A percentile compares a stretch with the other conserved stretches of the same genome.
These are phyloP conservation scores for Lepidurus arcticus DNA, from an alignment of 1,140 invertebrate species.

Conservation along the genomic window DNA sequence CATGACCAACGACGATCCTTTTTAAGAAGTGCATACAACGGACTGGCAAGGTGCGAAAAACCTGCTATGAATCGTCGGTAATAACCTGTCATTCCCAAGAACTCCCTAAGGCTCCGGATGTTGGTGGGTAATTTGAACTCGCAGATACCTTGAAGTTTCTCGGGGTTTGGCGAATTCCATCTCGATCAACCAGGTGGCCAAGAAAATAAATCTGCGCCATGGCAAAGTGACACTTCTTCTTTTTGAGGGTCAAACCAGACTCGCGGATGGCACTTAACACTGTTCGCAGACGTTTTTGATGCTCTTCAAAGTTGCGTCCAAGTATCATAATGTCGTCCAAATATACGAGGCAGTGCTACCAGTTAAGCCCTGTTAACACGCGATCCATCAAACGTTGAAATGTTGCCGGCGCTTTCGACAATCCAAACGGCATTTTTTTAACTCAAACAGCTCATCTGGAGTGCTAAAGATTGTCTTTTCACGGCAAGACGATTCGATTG, in stretches of 20 bases:
- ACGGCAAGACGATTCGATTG: conserved; percentile 40
- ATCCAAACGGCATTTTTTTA: conserved; percentile 36
- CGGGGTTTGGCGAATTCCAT: conserved; percentile 41
- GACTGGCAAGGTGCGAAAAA: background rate
- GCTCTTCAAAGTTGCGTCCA: conserved; percentile 36
- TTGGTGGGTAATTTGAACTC: conserved; percentile 40
- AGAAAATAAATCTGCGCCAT: conserved; percentile 40
- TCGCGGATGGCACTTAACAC: conserved; percentile 38
- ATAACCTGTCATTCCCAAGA: conserved; percentile 25
- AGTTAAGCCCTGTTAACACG: conserved; percentile 35
- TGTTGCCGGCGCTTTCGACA: conserved; percentile 36
- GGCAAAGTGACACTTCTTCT: conserved; percentile 42
- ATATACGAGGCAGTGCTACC: conserved; percentile 36
- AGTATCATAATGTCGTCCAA: conserved; percentile 39
- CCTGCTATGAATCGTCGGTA: conserved; percentile 27
- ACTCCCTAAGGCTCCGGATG: background rate
- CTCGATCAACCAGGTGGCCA: conserved; percentile 41
- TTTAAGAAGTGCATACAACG: conserved; percentile 32
- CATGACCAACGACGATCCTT: conserved; percentile 31
- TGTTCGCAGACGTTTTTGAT: conserved; percentile 35
- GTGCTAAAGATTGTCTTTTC: conserved; percentile 50
- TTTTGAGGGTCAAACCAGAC: conserved; percentile 40
- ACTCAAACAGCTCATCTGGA: conserved; percentile 39
- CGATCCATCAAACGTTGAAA: conserved; percentile 38
- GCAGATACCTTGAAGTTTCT: conserved; percentile 43